Evolutionary conservation across 1,140 invertebrate genomes (phyloP).

Genomic region (Bombus polaris): DNA sequence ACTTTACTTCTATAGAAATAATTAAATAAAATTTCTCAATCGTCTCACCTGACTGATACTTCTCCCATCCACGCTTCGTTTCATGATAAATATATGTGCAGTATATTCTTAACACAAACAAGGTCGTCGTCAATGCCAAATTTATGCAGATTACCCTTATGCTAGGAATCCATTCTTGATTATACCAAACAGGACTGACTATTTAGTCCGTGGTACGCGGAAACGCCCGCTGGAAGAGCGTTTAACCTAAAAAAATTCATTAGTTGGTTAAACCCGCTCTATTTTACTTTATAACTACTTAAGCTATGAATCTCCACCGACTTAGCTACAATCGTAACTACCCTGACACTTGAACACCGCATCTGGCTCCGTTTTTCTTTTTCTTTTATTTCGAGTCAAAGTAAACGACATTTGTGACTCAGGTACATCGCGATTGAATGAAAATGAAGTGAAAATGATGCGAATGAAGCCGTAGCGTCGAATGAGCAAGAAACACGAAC

Average conservation of each 20-base stretch:
- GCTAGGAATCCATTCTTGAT: slow-evolving; percentile 60
- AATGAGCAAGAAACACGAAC: neutral
- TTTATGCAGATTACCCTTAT: slow-evolving; percentile 25
- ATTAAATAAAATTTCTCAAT: neutral
- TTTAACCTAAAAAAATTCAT: slow-evolving; percentile 35
- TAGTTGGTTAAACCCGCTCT: neutral
- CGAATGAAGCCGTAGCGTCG: neutral
- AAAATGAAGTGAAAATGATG: neutral
- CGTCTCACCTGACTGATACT: slow-evolving; percentile 62
- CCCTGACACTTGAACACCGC: neutral
- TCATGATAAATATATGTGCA: slow-evolving; percentile 63
- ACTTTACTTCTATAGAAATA: neutral
- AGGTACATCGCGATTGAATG: no score
- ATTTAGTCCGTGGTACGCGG: neutral
- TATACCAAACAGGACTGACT: neutral
- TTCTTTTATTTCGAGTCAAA: neutral
- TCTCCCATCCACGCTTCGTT: slow-evolving; percentile 67
- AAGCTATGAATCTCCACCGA: neutral
- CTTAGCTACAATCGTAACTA: neutral
- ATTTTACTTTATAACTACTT: neutral
- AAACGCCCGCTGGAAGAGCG: slow-evolving; percentile 10
- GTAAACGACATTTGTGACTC: neutral
- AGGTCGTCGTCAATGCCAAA: neutral
- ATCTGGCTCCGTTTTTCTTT: neutral
- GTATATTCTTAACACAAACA: slow-evolving; percentile 36